Conservation (phyloP, 2,888 invertebrate species). For the Noctua janthe region DNA sequence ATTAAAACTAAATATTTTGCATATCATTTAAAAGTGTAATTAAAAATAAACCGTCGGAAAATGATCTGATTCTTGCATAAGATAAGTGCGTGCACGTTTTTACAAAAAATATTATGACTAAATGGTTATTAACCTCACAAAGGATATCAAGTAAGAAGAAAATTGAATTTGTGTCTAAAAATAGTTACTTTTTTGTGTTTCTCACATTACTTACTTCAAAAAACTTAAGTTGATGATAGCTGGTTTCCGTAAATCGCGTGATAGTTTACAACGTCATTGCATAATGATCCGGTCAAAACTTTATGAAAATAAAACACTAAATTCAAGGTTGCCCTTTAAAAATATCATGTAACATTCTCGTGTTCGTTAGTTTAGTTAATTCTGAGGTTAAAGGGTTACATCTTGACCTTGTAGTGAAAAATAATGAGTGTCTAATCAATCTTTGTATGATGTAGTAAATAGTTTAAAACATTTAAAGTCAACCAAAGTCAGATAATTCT, state of each 20-base stretch:
- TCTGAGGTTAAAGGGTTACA: constrained; percentile 26
- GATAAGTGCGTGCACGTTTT: constrained; percentile 1
- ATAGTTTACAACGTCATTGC: constrained; percentile 30
- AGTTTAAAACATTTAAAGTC: constrained; percentile 1
- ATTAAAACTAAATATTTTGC: neutral
- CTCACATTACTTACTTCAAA: constrained; percentile 30
- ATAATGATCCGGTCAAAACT: constrained; percentile 33
- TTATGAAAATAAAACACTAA: constrained; percentile 36
- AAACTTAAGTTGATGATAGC: constrained; percentile 34
- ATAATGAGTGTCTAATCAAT: constrained; percentile 30
- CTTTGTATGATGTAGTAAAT: neutral
- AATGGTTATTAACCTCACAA: constrained; percentile 21
- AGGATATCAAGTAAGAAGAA: constrained; percentile 24
- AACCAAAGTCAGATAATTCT: neutral
- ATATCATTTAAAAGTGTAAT: neutral
- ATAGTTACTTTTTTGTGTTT: constrained; percentile 25
- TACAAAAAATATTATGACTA: neutral
- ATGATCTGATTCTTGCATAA: neutral
- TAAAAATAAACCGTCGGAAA: neutral
- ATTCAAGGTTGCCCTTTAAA: constrained; percentile 42
- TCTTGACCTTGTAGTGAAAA: constrained; percentile 30
- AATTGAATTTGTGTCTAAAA: constrained; percentile 12
- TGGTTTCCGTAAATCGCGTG: constrained; percentile 51
- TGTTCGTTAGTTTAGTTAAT: constrained; percentile 43
- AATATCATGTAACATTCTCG: constrained; percentile 11